Base-by-base conservation (phyloP, 2,888 invertebrate genomes). In the Syrphus vitripennis region DNA sequence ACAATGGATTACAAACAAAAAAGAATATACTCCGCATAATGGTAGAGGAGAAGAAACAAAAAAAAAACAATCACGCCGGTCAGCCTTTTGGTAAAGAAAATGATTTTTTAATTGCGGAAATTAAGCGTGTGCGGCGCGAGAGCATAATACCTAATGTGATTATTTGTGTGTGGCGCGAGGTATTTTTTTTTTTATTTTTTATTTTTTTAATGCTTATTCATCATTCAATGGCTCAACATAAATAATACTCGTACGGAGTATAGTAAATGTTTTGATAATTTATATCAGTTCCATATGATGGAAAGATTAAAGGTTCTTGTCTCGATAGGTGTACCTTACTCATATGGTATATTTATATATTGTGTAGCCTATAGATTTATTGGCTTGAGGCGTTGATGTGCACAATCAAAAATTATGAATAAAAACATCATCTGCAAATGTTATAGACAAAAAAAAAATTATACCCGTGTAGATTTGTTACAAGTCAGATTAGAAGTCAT, bases 41-140 rank as follows among this genome's bases (percentile, higher is more conserved):
- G 61, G 9, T 10, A 26, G 12, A 29, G 29, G 6, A 29, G 57
- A 59, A 34, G 61, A 40, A 42, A 42, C 61, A 34, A 37, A 45
- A 42, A 26, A 63, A 53, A 63, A 78, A 50, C 61, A 70, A 63
- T 70, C 24, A 42, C 19, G 63, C 12, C 50, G 50, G 50, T 12
- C 37, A 63, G 50, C 63, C 72, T 86, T 83, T 87, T 80, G 74
- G 71, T 76, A 63, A 75, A 74, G 89, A 90, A 91, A 91, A 91
- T 90, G 91, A 89, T 91, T 91, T 91, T 91, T 91, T 92, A 91
- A 92, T 92, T 91, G 90, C 91, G 90, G 91, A 91, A 91, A 91
- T 91, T 91, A 91, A 89, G 74, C 86, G 84, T 86, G 79, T 88
- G 87, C 82, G 87, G 78, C 78, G 75, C 82, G 74, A 74, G 75